Evolutionary conservation across 1,140 invertebrate species (phyloP).

Genomic region (Heliconius hermathena): DNA sequence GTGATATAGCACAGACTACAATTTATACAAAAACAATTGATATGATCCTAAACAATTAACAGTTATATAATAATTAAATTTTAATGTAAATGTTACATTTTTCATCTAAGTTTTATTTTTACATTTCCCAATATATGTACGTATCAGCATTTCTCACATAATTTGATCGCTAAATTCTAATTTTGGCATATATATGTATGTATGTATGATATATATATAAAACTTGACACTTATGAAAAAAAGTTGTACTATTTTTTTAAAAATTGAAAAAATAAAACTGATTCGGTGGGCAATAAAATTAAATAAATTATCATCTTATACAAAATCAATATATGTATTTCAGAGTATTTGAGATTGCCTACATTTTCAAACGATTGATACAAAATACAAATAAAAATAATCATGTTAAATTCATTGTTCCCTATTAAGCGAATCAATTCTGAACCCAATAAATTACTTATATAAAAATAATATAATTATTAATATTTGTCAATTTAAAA

Average conservation of each 20-base stretch:
- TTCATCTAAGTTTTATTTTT: conserved; percentile 18
- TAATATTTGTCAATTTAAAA: neutral
- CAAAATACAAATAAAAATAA: conserved; percentile 25
- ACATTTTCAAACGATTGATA: conserved; percentile 33
- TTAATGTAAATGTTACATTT: conserved; percentile 8
- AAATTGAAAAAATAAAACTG: conserved; percentile 36
- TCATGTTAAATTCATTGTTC: neutral
- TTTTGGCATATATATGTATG: neutral
- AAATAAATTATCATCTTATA: conserved; percentile 51
- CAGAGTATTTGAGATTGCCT: conserved; percentile 51
- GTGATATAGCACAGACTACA: neutral
- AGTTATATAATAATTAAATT: conserved; percentile 5
- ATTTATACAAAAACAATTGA: conserved; percentile 3
- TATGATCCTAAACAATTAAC: conserved; percentile 7
- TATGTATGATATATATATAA: neutral
- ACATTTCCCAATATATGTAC: conserved; percentile 5
- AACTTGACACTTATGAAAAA: conserved; percentile 19
- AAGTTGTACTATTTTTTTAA: conserved; percentile 26
- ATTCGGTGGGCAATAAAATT: conserved; percentile 54
- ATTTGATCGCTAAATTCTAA: conserved; percentile 5
- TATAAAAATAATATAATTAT: neutral
- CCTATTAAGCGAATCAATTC: conserved; percentile 27
- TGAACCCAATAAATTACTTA: conserved; percentile 24
- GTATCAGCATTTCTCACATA: conserved; percentile 1
- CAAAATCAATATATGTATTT: conserved; percentile 41